Evolutionary conservation across 2,113 vertebrate species (phyloP).

Genomic region (Ceuthmochares aereus): DNA sequence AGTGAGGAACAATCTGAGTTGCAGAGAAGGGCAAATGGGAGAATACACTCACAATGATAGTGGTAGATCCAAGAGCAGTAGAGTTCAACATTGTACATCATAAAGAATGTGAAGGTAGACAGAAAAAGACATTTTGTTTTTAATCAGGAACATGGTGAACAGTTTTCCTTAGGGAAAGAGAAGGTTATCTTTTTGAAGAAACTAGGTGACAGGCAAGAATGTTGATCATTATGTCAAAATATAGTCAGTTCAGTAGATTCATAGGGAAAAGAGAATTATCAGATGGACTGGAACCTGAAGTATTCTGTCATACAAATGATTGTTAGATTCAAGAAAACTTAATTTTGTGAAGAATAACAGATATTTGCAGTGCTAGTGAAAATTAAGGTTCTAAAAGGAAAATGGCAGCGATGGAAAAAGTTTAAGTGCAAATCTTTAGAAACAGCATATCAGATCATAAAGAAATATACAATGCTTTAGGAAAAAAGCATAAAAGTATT

Average conservation of each 20-base stretch:
- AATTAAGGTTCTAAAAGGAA: background rate
- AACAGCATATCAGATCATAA: background rate
- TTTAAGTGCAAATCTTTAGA: background rate
- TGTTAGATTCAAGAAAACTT: background rate
- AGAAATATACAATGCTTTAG: background rate
- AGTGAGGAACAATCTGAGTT: background rate
- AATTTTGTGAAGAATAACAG: background rate
- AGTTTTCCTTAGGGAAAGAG: background rate
- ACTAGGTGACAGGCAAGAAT: background rate
- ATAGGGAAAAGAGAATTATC: background rate
- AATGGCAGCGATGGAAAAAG: background rate
- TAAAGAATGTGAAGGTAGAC: background rate
- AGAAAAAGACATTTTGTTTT: slow-evolving; percentile 22
- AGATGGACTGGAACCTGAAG: background rate
- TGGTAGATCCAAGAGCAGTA: background rate
- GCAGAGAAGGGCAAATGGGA: background rate
- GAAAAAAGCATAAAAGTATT: background rate
- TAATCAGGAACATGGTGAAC: background rate
- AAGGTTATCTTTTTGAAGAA: background rate
- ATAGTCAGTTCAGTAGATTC: background rate
- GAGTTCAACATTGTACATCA: background rate
- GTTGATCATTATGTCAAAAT: background rate
- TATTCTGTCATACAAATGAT: background rate
- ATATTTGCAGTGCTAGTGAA: background rate
- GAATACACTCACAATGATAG: rapidly evolving